These are phyloP conservation scores for Stichopus chloronotus DNA, from an alignment of 35 echinoderm and acorn worm species.

Conservation along the genomic window DNA sequence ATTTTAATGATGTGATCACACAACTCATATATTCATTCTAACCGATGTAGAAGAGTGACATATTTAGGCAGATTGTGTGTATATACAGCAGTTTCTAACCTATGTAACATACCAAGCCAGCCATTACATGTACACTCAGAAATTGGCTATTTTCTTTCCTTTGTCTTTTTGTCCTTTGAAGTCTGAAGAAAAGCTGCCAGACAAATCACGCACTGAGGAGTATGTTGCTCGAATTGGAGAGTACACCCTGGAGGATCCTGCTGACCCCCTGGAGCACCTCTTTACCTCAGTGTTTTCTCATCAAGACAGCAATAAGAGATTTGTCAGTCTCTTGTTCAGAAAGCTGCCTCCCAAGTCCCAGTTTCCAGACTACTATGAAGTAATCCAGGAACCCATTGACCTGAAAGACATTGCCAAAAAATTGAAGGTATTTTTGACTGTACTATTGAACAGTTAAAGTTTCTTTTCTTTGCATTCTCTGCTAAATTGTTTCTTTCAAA, in stretches of 20 bases:
- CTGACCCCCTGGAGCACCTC: conserved; percentile 79
- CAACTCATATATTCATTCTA: background rate
- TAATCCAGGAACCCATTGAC: conserved; percentile 95
- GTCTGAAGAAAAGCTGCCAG: background rate
- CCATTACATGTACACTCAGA: background rate
- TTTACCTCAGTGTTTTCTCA: conserved; percentile 91
- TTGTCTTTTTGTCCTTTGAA: background rate
- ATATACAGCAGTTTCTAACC: background rate
- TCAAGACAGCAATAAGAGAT: conserved; percentile 66
- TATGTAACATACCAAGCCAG: background rate
- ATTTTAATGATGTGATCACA: too few relatives aligned
- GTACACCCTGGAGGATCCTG: conserved; percentile 81
- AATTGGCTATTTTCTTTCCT: background rate
- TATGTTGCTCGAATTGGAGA: conserved; percentile 44
- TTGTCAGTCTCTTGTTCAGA: conserved; percentile 86
- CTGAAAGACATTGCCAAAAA: conserved; percentile 94
- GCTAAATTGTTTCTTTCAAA: too few relatives aligned
- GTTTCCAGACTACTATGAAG: conserved; percentile 95
- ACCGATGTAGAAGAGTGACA: too few relatives aligned
- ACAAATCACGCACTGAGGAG: conserved; percentile 46
- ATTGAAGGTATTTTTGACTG: conserved; percentile 62
- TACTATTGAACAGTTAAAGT: background rate
- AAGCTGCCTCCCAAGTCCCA: conserved; percentile 87
- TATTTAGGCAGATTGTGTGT: too few relatives aligned
- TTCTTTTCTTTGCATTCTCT: background rate